Percentiles rank a stretch among this genome's conserved stretches.
Evolutionary conservation across 2,888 invertebrate species (phyloP).

Genomic region (Imbricaverruca yamaguchii): DNA sequence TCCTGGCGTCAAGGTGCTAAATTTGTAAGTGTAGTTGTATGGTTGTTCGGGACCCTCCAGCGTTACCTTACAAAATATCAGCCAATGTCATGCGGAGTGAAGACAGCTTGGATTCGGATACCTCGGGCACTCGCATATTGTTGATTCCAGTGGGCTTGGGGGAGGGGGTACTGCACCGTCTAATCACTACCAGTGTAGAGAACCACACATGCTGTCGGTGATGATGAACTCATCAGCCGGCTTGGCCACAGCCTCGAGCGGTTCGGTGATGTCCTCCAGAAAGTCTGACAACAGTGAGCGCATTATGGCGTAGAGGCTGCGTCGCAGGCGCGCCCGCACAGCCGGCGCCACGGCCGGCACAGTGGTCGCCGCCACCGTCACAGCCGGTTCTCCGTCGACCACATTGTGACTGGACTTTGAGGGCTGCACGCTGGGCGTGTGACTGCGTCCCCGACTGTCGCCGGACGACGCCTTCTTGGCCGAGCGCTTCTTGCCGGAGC

Average conservation of each 20-base stretch:
- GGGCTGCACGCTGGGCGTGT: background rate
- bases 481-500: background rate
- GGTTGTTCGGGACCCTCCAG: too few species aligned
- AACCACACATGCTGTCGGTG: background rate
- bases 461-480: background rate
- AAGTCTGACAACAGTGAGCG: conserved; percentile 6
- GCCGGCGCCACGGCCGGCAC: background rate
- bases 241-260: conserved; percentile 14
- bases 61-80: too few species aligned
- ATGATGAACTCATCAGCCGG: conserved; percentile 16
- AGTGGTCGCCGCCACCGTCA: background rate
- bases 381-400: background rate
- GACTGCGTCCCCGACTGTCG: background rate
- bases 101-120: too few species aligned
- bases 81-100: too few species aligned
- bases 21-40: too few species aligned
- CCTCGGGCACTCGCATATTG: too few species aligned
- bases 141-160: too few species aligned
- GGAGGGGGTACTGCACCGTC: too few species aligned
- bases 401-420: background rate
- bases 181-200: background rate
- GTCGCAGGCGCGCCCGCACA: background rate
- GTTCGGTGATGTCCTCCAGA: conserved; percentile 13
- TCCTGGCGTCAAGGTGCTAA: too few species aligned
- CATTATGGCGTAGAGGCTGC: conserved; percentile 6